Conservation (phyloP, 2,113 vertebrate genomes). For the Phycodurus eques region DNA sequence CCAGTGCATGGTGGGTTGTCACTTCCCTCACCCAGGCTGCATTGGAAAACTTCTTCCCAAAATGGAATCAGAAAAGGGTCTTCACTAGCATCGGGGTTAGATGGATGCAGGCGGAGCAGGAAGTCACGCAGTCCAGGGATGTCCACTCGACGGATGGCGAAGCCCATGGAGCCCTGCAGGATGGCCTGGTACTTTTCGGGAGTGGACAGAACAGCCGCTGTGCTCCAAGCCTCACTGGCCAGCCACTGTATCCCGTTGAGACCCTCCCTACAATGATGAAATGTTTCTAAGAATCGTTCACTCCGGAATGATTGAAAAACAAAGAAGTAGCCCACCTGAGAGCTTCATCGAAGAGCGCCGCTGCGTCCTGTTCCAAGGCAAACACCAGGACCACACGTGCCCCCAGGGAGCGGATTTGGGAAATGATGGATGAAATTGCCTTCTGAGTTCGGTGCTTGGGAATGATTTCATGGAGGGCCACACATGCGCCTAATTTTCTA, state of each 20-base stretch:
- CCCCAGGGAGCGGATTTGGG: conserved; percentile 66
- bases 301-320: neutral
- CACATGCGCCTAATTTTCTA: conserved; percentile 61
- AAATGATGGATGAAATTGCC: conserved; percentile 64
- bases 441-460: conserved; percentile 67
- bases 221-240: conserved; percentile 80
- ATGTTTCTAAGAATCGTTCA: neutral
- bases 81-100: conserved; percentile 26
- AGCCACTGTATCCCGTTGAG: conserved; percentile 77
- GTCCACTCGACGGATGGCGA: conserved; percentile 69
- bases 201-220: conserved; percentile 70
- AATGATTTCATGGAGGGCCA: conserved; percentile 73
- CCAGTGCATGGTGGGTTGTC: conserved; percentile 65
- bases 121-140: conserved; percentile 72
- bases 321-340: conserved; percentile 40
- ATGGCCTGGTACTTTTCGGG: conserved; percentile 63
- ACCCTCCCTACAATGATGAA: conserved; percentile 39
- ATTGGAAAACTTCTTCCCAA: conserved; percentile 76
- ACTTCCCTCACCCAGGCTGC: conserved; percentile 52
- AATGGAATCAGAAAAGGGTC: conserved; percentile 73
- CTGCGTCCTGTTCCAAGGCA: conserved; percentile 76
- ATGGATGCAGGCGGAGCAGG: conserved; percentile 68
- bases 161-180: conserved; percentile 75
- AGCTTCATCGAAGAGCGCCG: conserved; percentile 67
- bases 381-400: conserved; percentile 73